phyloP scores from a whole-genome alignment of 2,113 vertebrate species.

The Orycteropus afer region DNA sequence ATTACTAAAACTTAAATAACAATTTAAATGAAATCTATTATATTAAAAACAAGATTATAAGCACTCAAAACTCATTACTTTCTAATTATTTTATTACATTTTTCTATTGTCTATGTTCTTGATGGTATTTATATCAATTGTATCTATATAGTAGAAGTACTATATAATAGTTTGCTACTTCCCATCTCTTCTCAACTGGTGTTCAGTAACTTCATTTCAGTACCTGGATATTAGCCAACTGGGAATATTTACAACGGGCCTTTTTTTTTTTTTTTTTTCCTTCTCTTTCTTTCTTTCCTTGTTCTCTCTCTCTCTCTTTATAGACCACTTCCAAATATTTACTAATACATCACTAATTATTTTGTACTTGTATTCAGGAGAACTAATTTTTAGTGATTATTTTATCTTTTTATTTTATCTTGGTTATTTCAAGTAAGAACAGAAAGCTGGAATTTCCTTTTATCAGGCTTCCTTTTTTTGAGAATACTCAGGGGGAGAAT shows the following conservation, averaged over 20 bases:
- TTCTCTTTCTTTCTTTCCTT: background rate
- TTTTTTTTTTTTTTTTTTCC: background rate
- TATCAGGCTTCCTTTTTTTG: background rate
- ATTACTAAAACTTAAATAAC: conserved; percentile 1
- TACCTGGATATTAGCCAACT: background rate
- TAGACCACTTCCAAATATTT: background rate
- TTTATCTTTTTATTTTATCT: background rate
- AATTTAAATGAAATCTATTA: background rate
- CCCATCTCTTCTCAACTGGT: background rate
- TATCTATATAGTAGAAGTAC: background rate
- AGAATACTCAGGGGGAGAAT: background rate
- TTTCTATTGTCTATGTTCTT: background rate
- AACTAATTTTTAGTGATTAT: background rate
- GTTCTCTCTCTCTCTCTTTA: background rate
- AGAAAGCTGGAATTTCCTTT: background rate
- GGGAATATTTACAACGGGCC: background rate
- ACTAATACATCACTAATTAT: background rate
- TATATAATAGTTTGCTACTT: background rate
- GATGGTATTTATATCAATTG: background rate
- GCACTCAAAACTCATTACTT: background rate
- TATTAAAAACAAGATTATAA: background rate
- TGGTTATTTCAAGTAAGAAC: background rate
- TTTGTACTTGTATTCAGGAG: background rate
- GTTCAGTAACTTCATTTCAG: background rate
- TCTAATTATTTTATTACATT: background rate